These are phyloP conservation scores for Psophia crepitans DNA, from an alignment of 2,113 vertebrate species.

Conservation along the genomic window DNA sequence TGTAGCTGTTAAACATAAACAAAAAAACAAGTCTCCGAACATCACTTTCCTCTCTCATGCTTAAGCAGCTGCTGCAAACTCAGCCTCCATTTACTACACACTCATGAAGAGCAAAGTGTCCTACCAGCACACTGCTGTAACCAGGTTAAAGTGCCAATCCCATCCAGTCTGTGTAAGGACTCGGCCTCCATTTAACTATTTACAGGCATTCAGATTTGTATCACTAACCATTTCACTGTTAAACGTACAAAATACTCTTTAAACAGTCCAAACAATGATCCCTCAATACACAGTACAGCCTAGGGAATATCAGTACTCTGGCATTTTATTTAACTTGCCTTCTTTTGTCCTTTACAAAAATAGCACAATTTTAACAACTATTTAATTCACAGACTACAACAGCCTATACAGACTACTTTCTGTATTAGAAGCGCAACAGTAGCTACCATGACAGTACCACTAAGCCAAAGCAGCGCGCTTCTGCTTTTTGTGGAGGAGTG, in stretches of 20 bases:
- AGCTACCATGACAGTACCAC: neutral
- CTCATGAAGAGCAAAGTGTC: neutral
- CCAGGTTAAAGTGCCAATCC: neutral
- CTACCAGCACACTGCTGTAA: accelerated
- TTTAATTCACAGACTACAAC: neutral
- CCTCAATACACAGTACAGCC: neutral
- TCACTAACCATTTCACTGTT: neutral
- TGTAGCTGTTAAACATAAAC: neutral
- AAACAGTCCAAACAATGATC: neutral
- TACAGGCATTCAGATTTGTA: neutral
- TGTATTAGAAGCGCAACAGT: neutral
- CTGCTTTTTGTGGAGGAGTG: neutral
- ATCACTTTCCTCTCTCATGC: neutral
- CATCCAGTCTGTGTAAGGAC: neutral
- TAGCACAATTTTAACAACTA: neutral
- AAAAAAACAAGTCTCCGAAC: neutral
- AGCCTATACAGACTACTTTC: neutral
- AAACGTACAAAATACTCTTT: neutral
- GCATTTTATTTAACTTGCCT: neutral
- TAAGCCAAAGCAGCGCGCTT: neutral
- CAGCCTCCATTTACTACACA: neutral
- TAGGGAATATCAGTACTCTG: neutral
- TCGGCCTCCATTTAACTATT: neutral
- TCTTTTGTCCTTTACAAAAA: neutral
- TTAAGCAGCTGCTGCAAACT: neutral